Percentiles rank a stretch among this genome's conserved stretches.
These are phyloP conservation scores for Drosophila heteroneura DNA, from an alignment of 2,888 invertebrate species.

Conservation along the genomic window DNA sequence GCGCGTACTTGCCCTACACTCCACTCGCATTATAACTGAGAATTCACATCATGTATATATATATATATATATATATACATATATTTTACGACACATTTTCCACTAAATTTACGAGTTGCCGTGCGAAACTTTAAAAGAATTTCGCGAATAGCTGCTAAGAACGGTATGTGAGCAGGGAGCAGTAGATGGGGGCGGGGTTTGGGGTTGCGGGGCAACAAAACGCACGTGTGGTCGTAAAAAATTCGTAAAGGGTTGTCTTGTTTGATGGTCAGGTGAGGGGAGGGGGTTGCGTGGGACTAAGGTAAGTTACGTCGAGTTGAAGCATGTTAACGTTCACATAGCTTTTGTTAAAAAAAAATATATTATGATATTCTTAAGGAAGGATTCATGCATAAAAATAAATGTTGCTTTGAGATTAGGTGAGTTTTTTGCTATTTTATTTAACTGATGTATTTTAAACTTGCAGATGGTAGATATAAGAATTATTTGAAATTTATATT, in stretches of 20 bases:
- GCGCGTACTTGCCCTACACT: constrained; percentile 1
- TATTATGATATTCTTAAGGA: constrained; percentile 8
- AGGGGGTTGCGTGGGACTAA: not conserved
- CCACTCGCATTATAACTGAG: not conserved
- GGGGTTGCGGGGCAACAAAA: constrained; percentile 35
- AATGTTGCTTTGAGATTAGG: constrained; percentile 1
- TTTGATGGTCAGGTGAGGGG: not conserved
- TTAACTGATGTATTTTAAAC: not conserved
- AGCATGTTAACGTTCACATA: constrained; percentile 31
- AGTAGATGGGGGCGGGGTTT: not conserved
- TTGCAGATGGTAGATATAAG: not conserved
- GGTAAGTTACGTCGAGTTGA: constrained; percentile 21
- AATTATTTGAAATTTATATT: not conserved
- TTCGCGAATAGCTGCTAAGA: constrained; percentile 31
- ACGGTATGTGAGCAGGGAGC: constrained; percentile 4
- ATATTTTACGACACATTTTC: constrained; percentile 63
- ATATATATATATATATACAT: constrained; percentile 20
- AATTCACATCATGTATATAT: constrained; percentile 4
- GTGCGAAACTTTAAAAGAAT: constrained; percentile 65
- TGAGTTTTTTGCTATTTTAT: not conserved
- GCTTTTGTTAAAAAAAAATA: constrained; percentile 14
- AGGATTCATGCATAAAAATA: not conserved
- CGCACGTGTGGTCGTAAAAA: constrained; percentile 66
- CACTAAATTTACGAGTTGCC: constrained; percentile 64
- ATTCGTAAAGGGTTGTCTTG: constrained; percentile 52